Conservation (phyloP, 2,888 invertebrate species). For the Hoplodrina ambigua region DNA sequence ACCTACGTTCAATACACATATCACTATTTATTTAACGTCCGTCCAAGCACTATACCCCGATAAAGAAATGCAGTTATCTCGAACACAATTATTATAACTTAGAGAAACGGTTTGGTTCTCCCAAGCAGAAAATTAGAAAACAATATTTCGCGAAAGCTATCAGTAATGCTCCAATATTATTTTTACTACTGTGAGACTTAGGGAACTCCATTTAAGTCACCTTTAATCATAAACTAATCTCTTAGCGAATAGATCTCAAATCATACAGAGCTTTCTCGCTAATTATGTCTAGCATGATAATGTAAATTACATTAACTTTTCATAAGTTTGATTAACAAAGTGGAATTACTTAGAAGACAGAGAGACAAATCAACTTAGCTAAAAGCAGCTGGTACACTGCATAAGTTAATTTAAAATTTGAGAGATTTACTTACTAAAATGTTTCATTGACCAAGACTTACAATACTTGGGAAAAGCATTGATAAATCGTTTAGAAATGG, state of each 20-base stretch:
- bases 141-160: slow-evolving; percentile 1
- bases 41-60: neutral
- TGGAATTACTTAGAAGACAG: slow-evolving; percentile 6
- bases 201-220: neutral
- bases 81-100: neutral
- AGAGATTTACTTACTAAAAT: slow-evolving; percentile 39
- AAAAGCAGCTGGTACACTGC: slow-evolving; percentile 24
- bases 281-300: slow-evolving; percentile 33
- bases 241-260: slow-evolving; percentile 10
- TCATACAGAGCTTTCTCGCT: slow-evolving; percentile 22
- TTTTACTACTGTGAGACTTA: neutral
- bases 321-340: slow-evolving; percentile 31
- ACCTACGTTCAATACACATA: neutral
- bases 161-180: neutral
- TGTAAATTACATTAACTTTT: slow-evolving; percentile 41
- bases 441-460: slow-evolving; percentile 23
- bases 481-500: slow-evolving; percentile 43
- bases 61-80: neutral
- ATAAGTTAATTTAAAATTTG: slow-evolving; percentile 50
- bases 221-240: slow-evolving; percentile 8
- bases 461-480: slow-evolving; percentile 18
- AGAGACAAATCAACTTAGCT: slow-evolving; percentile 36
- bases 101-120: neutral
- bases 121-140: slow-evolving; percentile 14
- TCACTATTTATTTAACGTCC: neutral